Percentiles rank a stretch among this genome's conserved stretches.
Conservation (phyloP, 1,140 invertebrate species). For the Caenorhabditis latens region DNA sequence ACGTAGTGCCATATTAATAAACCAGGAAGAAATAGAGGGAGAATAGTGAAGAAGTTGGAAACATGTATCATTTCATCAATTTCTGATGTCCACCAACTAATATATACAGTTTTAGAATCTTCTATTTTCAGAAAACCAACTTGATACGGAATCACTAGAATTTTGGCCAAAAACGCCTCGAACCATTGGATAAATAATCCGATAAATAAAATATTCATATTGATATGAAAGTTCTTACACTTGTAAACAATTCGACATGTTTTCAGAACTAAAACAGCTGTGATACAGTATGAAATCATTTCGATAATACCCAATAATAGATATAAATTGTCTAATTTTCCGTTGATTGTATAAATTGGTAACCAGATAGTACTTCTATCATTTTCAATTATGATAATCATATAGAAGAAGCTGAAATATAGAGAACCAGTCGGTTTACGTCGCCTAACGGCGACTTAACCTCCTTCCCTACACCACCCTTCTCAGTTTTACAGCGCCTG, state of each 20-base stretch:
- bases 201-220: conserved; percentile 34
- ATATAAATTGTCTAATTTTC: not conserved
- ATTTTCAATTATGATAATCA: not conserved
- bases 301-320: not conserved
- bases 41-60: not conserved
- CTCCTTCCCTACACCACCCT: no score
- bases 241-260: not conserved
- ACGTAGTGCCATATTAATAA: conserved; percentile 14
- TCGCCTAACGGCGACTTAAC: no score
- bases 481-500: no score
- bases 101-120: not conserved
- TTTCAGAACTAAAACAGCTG: not conserved
- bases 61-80: not conserved
- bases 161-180: not conserved
- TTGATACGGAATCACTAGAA: not conserved
- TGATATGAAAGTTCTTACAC: conserved; percentile 8
- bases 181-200: conserved; percentile 18
- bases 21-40: not conserved
- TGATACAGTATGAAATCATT: not conserved
- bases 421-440: no score
- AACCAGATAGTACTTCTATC: not conserved
- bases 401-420: not conserved
- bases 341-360: not conserved
- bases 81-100: conserved; percentile 10
- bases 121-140: not conserved